Conservation (phyloP, 2,888 invertebrate genomes). For the Drosophila infuscata region DNA sequence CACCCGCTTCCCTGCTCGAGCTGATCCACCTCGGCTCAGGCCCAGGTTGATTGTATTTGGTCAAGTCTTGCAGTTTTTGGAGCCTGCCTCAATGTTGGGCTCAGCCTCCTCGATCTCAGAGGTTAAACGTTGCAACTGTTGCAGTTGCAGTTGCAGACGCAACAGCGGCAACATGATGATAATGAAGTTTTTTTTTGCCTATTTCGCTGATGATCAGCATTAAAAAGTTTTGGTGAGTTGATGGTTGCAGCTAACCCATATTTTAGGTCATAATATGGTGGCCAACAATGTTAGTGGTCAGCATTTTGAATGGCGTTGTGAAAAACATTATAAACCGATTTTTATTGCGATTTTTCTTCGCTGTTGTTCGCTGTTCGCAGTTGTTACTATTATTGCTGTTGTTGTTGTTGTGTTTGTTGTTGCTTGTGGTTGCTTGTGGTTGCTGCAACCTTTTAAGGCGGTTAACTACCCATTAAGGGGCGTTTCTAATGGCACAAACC, state of each 20-base stretch:
- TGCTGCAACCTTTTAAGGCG: slow-evolving; percentile 71
- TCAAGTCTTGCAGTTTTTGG: slow-evolving; percentile 52
- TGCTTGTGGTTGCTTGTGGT: slow-evolving; percentile 12
- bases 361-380: slow-evolving; percentile 28
- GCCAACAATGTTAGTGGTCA: slow-evolving; percentile 44
- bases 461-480: slow-evolving; percentile 81
- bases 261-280: slow-evolving; percentile 69
- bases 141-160: slow-evolving; percentile 15
- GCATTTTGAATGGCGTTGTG: slow-evolving; percentile 77
- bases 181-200: slow-evolving; percentile 44
- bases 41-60: slow-evolving; percentile 46
- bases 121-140: slow-evolving; percentile 71
- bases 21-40: slow-evolving; percentile 17
- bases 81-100: slow-evolving; percentile 32
- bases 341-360: slow-evolving; percentile 66
- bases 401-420: slow-evolving; percentile 11
- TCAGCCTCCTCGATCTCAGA: slow-evolving; percentile 63
- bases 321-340: slow-evolving; percentile 82
- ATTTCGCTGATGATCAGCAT: slow-evolving; percentile 28
- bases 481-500: slow-evolving; percentile 76
- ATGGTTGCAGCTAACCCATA: slow-evolving; percentile 76
- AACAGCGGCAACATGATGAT: slow-evolving; percentile 44
- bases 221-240: slow-evolving; percentile 9
- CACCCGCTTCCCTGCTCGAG: not conserved
- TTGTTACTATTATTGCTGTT: slow-evolving; percentile 30